phyloP scores from a whole-genome alignment of 2,888 invertebrate genomes.

The Molorchus minor region DNA sequence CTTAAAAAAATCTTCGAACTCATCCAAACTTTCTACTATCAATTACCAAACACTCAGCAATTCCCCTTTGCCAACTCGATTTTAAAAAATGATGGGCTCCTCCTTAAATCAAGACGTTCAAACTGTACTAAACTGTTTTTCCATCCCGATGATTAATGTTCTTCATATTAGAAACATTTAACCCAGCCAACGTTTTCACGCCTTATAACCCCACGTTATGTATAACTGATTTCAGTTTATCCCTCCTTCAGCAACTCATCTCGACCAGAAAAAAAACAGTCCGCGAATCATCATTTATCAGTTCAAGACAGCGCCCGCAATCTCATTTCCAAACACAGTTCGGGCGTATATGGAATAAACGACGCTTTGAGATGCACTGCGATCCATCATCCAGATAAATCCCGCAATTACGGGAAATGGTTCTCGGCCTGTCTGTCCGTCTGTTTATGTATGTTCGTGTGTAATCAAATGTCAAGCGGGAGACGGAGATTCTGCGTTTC shows the following conservation, averaged over 20 bases:
- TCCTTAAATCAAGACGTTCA: too few relatives aligned
- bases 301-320: conserved; percentile 28
- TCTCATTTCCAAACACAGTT: conserved; percentile 30
- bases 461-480: too few relatives aligned
- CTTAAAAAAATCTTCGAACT: too few relatives aligned
- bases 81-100: too few relatives aligned
- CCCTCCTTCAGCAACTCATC: conserved; percentile 27
- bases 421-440: conserved; percentile 29
- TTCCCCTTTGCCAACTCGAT: too few relatives aligned
- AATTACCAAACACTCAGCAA: too few relatives aligned
- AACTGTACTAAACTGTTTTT: neutral
- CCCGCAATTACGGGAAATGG: conserved; percentile 32
- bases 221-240: conserved; percentile 26
- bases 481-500: too few relatives aligned
- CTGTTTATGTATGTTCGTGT: conserved; percentile 37
- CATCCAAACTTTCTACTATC: too few relatives aligned
- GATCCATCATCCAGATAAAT: conserved; percentile 34
- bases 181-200: conserved; percentile 12
- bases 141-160: conserved; percentile 1
- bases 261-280: conserved; percentile 18
- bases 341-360: conserved; percentile 31
- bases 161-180: neutral
- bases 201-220: conserved; percentile 6
- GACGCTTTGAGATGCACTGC: conserved; percentile 28
- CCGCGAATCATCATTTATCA: conserved; percentile 31